Evolutionary conservation across 2,113 vertebrate species (phyloP).

Genomic region (Gymnocephalus cernua): DNA sequence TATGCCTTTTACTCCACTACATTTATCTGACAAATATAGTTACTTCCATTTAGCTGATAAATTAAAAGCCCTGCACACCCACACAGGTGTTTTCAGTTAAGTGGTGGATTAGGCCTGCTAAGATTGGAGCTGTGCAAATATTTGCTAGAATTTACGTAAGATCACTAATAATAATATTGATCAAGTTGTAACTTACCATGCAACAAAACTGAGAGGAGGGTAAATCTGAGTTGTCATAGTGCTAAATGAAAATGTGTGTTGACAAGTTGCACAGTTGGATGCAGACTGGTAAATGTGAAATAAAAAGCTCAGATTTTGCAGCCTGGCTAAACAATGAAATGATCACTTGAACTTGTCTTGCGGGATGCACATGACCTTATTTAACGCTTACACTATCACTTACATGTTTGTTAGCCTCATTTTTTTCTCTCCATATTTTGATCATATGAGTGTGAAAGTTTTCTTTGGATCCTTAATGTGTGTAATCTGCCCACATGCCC

Average conservation of each 20-base stretch:
- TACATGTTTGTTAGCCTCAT: neutral
- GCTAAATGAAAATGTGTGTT: neutral
- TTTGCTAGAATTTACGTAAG: neutral
- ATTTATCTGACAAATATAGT: neutral
- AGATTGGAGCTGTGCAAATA: neutral
- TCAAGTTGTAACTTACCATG: neutral
- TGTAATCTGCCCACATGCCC: neutral
- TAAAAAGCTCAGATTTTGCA: neutral
- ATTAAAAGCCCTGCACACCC: neutral
- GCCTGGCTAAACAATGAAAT: neutral
- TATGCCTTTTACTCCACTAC: neutral
- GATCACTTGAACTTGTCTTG: neutral
- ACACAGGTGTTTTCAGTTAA: neutral
- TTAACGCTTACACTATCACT: neutral
- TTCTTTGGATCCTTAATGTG: neutral
- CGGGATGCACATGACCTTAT: neutral
- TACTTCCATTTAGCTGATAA: neutral
- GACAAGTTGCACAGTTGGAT: no score
- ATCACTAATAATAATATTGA: neutral
- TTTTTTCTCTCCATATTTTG: neutral
- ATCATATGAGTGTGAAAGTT: neutral
- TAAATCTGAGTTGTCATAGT: neutral
- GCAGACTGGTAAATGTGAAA: neutral
- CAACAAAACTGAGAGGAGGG: neutral
- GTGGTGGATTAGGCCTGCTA: neutral